phyloP scores from a whole-genome alignment of 92 coral and sea anemone genomes.

The Heliopora coerulea region DNA sequence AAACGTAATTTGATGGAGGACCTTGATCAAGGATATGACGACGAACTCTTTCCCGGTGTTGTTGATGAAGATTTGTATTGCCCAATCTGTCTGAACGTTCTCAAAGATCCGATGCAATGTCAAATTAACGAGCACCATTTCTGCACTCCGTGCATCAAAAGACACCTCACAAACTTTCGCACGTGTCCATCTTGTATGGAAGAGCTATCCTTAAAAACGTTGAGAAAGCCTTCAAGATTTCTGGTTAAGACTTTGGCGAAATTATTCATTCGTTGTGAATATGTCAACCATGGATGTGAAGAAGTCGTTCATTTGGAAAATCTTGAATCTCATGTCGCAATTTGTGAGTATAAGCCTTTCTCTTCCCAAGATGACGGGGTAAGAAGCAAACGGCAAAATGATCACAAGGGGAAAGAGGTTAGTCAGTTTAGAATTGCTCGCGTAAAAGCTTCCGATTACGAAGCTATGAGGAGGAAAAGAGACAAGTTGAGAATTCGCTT shows the following conservation, averaged over 20 bases:
- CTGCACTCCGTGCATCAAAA: conserved; percentile 6
- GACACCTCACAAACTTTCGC: background rate
- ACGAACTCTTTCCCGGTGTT: background rate
- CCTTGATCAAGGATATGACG: conserved; percentile 14
- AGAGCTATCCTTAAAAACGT: conserved; percentile 4
- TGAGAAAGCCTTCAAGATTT: conserved; percentile 47
- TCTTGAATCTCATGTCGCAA: background rate
- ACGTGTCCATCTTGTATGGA: conserved; percentile 47
- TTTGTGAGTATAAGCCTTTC: conserved; percentile 1
- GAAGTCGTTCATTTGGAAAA: conserved; percentile 10
- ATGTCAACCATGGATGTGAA: conserved; percentile 1
- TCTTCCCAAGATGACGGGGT: background rate
- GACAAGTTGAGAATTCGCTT: too few relatives aligned
- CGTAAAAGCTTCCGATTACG: too few relatives aligned
- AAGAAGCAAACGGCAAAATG: background rate
- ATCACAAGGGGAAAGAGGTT: background rate
- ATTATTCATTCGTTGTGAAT: background rate
- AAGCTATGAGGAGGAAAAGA: too few relatives aligned
- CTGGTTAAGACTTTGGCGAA: background rate
- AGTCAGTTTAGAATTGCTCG: too few relatives aligned
- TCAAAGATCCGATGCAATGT: conserved; percentile 25
- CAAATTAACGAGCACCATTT: conserved; percentile 12
- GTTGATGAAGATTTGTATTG: conserved; percentile 57
- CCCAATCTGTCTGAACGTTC: conserved; percentile 64
- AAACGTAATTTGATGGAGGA: too few relatives aligned